Percentiles rank a stretch among this genome's conserved stretches.
These are phyloP conservation scores for Cylas formicarius DNA, from an alignment of 1,140 invertebrate species.

Conservation along the genomic window DNA sequence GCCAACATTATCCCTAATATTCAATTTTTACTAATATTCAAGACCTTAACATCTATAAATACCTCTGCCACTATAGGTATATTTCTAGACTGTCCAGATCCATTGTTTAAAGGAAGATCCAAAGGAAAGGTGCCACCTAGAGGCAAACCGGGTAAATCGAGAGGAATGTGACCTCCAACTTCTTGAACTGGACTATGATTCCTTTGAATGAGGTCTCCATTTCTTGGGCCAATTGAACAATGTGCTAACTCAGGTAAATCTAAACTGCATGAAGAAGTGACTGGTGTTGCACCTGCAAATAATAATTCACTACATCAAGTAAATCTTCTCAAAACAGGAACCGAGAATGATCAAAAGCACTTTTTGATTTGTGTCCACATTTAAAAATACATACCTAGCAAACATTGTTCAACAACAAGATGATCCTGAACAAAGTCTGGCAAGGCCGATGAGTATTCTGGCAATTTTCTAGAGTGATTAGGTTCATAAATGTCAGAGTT, in stretches of 20 bases:
- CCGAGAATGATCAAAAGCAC: too few relatives aligned
- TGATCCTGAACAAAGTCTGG: conserved; percentile 64
- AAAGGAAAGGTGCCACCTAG: conserved; percentile 26
- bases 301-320: too few relatives aligned
- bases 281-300: too few relatives aligned
- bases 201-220: too few relatives aligned
- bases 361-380: too few relatives aligned
- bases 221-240: too few relatives aligned
- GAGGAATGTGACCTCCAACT: conserved; percentile 16
- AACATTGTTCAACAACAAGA: conserved; percentile 54
- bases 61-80: conserved; percentile 27
- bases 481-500: conserved; percentile 17
- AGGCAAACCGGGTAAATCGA: conserved; percentile 24
- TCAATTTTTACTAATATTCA: too few relatives aligned
- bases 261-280: too few relatives aligned
- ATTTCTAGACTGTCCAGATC: conserved; percentile 23
- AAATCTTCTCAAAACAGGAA: too few relatives aligned
- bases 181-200: conserved; percentile 10
- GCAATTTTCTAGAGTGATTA: conserved; percentile 28
- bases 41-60: conserved; percentile 5
- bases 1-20: too few relatives aligned
- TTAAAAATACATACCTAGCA: conserved; percentile 42
- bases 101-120: conserved; percentile 31
- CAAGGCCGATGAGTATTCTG: conserved; percentile 44
- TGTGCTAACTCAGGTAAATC: too few relatives aligned